phyloP scores from a whole-genome alignment of 2,113 vertebrate genomes.

The Seriola dumerili region DNA sequence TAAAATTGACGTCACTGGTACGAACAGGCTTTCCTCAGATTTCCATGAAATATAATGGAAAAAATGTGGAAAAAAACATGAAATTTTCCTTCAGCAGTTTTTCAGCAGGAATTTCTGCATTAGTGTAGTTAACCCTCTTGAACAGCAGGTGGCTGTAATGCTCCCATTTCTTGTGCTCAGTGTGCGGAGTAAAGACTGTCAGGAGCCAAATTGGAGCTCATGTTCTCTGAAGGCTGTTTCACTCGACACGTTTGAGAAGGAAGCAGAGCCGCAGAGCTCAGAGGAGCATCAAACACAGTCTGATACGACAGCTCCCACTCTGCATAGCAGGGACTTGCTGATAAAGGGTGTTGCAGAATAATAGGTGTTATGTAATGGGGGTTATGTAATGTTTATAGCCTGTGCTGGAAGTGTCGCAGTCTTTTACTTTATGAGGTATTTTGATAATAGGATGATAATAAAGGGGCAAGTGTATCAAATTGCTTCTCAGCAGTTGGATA shows the following conservation, averaged over 20 bases:
- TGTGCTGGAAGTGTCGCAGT: constrained; percentile 43
- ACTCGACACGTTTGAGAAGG: constrained; percentile 33
- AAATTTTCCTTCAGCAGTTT: neutral
- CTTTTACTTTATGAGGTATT: constrained; percentile 54
- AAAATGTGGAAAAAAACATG: neutral
- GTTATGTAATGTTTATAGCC: constrained; percentile 65
- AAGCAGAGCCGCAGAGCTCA: constrained; percentile 27
- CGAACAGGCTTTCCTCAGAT: neutral
- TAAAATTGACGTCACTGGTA: neutral
- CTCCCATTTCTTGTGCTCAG: constrained; percentile 24
- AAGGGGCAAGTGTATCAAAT: constrained; percentile 47
- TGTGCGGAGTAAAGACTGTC: neutral
- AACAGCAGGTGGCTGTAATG: constrained; percentile 75
- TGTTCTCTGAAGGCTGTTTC: constrained; percentile 35
- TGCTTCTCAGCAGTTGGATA: constrained; percentile 36
- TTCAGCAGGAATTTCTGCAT: constrained; percentile 8
- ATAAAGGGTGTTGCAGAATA: constrained; percentile 40
- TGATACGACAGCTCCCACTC: neutral
- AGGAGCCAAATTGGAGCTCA: constrained; percentile 32
- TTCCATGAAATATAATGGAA: neutral
- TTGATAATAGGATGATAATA: constrained; percentile 63
- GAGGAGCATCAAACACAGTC: constrained; percentile 32
- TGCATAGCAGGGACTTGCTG: constrained; percentile 3
- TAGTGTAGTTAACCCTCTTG: constrained; percentile 52
- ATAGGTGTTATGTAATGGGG: constrained; percentile 57